Base-by-base conservation (phyloP, 2,797 vertebrate species). In the Loriculus beryllinus region DNA sequence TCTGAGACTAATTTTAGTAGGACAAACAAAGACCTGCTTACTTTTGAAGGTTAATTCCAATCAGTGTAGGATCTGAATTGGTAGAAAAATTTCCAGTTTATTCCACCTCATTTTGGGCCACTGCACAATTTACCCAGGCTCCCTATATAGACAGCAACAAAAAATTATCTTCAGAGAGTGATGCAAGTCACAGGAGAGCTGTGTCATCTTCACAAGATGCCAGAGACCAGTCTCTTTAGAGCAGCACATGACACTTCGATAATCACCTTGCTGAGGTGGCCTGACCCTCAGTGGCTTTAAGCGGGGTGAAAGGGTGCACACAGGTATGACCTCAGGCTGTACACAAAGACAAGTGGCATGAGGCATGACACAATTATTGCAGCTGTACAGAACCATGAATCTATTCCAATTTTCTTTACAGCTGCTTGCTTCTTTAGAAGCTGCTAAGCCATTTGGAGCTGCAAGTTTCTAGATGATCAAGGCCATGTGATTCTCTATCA, bases 21-120 rank as follows among this genome's bases (percentile, higher is more conserved):
- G 43, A 90, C 14, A 13, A 92, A 82, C 14, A 51, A 88, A 86
- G 43, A 86, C 33, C 37, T 82, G 47, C 76, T 93, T 84, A 79
- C 33, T 77, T 95, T 67, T 59, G 37, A 86, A 93, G 75, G 68
- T 87, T 95, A 91, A 94, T 82, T 91, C 75, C 51, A 76, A 39
- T 57, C 87, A 76, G 89, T 56, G 81, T 80, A 70, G 49, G 70
- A 89, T 79, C 42, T 59, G 67, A 92, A 89, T 2, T 60, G 48
- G 64, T 22, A 79, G 88, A 48, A 76, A 93, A 93, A 91, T 70
- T 25, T 64, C 40, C 15, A 2, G 69, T 88, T 90, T 79, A 87
- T 68, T 81, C 33, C 54, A 71, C 17, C 79, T 78, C 63, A 67
- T 42, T 72, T 69, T 78, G 76, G 57, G 26, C 43, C 25, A 78